Base-by-base conservation (phyloP, 2,797 vertebrate species). In the Tachyglossus aculeatus region DNA sequence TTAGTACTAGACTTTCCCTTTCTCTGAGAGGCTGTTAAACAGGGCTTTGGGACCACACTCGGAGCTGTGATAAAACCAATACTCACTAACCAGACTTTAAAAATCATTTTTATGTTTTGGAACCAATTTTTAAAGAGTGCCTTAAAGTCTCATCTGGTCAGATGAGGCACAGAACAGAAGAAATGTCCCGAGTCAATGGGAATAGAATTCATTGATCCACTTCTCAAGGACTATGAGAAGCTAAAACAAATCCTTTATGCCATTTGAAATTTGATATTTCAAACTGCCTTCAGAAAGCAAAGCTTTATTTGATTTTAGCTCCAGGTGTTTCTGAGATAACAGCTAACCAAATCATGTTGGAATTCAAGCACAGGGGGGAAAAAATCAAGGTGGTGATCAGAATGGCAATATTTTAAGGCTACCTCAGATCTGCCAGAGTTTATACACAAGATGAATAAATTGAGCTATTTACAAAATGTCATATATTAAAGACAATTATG, bases 361-460 rank as follows among this genome's bases (percentile, higher is more conserved):
- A 39, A 34, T 50, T 14, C 9, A n/a, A n/a, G n/a, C 47, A 41
- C 34, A 58, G 4, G 25, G 2, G 27, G n/a, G n/a, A n/a, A n/a
- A n/a, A 1, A 9, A 1, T 3, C 6, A 9, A 21, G 16, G 31
- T n/a, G 10, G 25, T 9, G 4, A 19, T 11, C 6, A 18, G 9
- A 31, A 31, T 5, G 2, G 7, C 9, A 13, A 0, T 1, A 19
- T 40, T 15, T 9, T 4, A 22, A 13, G 2, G 15, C 8, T 19
- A n/a, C 27, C 18, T 8, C 51, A 9, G 36, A 41, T 10, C 15
- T 16, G 52, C 32, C 5, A 15, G 1, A 1, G 21, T 1, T 21
- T 33, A 38, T 51, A 34, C 6, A 56, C 3, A 2, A 14, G 31
- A 21, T 5, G 7, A 13, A 9, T 13, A 7, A 7, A 24, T n/a